Conservation (phyloP, 2,113 vertebrate species). For the Herpetotheres cachinnans region DNA sequence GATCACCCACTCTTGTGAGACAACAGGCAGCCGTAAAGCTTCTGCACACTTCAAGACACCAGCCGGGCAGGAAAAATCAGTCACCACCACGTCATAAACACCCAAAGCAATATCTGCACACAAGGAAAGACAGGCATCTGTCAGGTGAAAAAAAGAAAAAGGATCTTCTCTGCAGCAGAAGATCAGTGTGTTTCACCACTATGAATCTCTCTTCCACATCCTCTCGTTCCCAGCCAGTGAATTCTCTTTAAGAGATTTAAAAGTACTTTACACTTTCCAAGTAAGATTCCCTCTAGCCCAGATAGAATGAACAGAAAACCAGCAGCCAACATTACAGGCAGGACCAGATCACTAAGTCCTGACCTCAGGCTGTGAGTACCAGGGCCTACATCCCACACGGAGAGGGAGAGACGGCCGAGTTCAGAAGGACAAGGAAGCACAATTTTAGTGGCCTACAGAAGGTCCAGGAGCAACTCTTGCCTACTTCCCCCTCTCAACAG, state of each 20-base stretch:
- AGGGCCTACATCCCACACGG: neutral
- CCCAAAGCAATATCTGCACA: conserved; percentile 83
- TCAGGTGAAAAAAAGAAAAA: neutral
- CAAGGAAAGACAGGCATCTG: neutral
- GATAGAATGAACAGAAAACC: neutral
- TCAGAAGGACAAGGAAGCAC: neutral
- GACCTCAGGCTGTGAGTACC: neutral
- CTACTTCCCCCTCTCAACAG: neutral
- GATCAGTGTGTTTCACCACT: neutral
- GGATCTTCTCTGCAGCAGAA: neutral
- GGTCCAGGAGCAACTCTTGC: neutral
- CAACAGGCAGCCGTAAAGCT: conserved; percentile 83
- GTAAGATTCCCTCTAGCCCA: neutral
- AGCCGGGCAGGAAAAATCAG: conserved; percentile 81
- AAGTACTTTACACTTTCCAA: neutral
- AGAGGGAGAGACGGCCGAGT: neutral
- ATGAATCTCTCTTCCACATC: neutral
- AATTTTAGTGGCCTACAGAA: neutral
- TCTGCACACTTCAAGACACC: conserved; percentile 79
- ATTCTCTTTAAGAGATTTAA: neutral
- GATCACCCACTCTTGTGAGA: conserved; percentile 93
- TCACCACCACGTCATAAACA: conserved; percentile 88
- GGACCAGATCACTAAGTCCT: neutral
- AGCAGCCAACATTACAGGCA: neutral
- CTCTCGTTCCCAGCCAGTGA: neutral